Evolutionary conservation across 2,113 vertebrate species (phyloP).

Genomic region (Psilopsiagon aymara): DNA sequence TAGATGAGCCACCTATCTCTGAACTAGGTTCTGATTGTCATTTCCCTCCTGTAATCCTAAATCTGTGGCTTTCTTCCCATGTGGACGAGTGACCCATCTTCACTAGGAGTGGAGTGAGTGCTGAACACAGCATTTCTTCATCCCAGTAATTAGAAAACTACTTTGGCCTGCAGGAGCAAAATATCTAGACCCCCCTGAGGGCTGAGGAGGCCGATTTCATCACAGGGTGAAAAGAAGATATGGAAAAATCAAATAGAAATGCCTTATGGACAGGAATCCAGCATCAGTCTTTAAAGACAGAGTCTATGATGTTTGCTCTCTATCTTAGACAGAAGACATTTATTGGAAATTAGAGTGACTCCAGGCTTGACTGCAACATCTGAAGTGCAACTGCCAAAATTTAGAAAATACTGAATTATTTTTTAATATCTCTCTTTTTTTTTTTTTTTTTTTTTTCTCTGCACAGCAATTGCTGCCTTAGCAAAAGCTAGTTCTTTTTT

Average conservation of each 20-base stretch:
- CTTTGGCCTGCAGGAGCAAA: background rate
- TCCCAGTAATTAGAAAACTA: background rate
- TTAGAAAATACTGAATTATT: background rate
- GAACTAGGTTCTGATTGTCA: background rate
- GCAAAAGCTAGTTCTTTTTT: background rate
- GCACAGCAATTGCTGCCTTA: background rate
- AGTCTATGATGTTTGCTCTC: background rate
- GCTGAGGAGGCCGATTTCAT: background rate
- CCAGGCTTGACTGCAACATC: background rate
- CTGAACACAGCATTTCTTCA: background rate
- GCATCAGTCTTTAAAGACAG: background rate
- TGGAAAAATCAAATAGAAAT: background rate
- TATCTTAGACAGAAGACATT: background rate
- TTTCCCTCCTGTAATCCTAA: background rate
- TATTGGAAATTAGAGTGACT: background rate
- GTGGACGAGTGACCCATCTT: background rate
- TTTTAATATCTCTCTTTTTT: background rate
- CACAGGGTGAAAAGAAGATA: background rate
- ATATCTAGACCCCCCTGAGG: accelerated
- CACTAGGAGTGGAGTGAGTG: accelerated
- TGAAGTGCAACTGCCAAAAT: background rate
- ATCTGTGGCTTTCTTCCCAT: background rate
- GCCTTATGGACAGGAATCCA: background rate
- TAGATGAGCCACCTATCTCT: background rate
- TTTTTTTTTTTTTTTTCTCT: background rate